Conservation (phyloP, 1,140 invertebrate species). For the Ylistrum balloti region DNA sequence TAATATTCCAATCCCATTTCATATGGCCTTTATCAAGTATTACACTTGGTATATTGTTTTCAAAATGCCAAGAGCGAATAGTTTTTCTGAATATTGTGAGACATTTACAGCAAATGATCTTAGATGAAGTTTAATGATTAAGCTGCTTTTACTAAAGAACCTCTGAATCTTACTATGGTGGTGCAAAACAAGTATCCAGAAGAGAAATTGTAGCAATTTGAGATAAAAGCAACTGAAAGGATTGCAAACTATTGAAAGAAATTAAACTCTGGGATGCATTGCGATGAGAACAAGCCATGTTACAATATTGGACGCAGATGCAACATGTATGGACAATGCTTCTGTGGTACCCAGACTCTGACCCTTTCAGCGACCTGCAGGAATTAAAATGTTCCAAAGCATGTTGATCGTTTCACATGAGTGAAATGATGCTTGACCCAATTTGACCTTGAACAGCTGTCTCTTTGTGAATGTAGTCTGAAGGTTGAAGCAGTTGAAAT, state of each 20-base stretch:
- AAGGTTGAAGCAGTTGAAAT: not conserved
- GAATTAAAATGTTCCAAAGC: not conserved
- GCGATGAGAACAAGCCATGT: not conserved
- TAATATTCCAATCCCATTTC: no score
- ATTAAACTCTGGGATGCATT: not conserved
- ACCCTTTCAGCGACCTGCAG: conserved; percentile 23
- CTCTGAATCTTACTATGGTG: conserved; percentile 34
- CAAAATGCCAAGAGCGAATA: no score
- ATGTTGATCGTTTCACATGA: not conserved
- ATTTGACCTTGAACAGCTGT: not conserved
- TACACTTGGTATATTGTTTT: no score
- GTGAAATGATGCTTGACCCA: conserved; percentile 4
- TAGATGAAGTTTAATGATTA: no score
- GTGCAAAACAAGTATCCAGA: not conserved
- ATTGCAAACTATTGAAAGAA: not conserved
- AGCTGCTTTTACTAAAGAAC: not conserved
- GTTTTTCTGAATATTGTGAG: no score
- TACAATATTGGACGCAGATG: not conserved
- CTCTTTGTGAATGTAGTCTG: conserved; percentile 14
- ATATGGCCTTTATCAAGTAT: no score
- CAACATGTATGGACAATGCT: not conserved
- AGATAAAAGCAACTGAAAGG: not conserved
- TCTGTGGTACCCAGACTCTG: conserved; percentile 3
- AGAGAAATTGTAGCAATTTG: not conserved
- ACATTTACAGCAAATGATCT: no score